phyloP scores from a whole-genome alignment of 2,113 vertebrate genomes.

The Plestiodon gilberti region DNA sequence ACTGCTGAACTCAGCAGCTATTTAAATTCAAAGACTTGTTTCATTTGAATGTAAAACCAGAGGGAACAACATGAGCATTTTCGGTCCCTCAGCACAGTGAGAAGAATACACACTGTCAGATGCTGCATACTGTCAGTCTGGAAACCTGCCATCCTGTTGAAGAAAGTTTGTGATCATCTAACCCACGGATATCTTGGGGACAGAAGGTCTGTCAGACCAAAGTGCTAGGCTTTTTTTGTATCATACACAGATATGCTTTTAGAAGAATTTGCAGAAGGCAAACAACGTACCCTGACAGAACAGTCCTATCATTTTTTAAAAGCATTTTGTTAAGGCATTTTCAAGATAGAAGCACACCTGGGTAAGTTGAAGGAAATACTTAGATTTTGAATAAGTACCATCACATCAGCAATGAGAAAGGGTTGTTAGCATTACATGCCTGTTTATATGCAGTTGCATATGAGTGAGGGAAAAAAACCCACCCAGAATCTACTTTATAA shows the following conservation, averaged over 20 bases:
- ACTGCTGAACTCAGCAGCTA: constrained; percentile 42
- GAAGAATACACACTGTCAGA: constrained; percentile 39
- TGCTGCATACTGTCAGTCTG: constrained; percentile 55
- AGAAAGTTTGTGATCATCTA: constrained; percentile 49
- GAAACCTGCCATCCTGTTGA: constrained; percentile 60
- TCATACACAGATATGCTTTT: accelerated
- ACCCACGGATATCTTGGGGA: constrained; percentile 38
- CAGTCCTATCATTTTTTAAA: too few species aligned
- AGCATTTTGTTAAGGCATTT: too few species aligned
- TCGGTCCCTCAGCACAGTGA: constrained; percentile 52
- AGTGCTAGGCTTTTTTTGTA: not conserved
- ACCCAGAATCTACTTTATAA: not conserved
- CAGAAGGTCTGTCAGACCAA: constrained; percentile 15
- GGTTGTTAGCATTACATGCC: not conserved
- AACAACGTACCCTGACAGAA: not conserved
- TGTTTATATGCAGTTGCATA: not conserved
- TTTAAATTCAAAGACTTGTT: constrained; percentile 46
- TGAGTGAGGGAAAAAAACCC: not conserved
- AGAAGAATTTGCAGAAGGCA: constrained; percentile 17
- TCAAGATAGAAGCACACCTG: not conserved
- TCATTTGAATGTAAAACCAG: constrained; percentile 51
- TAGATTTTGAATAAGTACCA: not conserved
- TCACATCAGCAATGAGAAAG: not conserved
- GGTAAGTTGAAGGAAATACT: not conserved
- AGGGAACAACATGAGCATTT: constrained; percentile 56